Evolutionary conservation across 92 coral and sea anemone species (phyloP), one percentile per base, ranked within the genome.

Genomic region (Parazoanthus swiftii): DNA sequence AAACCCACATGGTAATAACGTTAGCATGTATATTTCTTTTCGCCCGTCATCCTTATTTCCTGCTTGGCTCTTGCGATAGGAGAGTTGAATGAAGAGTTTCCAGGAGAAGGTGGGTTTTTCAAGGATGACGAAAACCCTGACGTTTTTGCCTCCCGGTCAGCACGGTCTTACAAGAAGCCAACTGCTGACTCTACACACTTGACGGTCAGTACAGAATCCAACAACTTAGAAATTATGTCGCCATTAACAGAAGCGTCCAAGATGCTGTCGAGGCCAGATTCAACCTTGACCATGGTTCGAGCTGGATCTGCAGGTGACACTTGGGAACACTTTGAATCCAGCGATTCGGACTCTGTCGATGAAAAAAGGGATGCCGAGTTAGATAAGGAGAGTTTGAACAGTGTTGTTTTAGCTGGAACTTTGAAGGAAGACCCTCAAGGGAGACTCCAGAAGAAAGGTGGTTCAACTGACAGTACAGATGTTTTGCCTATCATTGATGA

Each of bases 91-190:
- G 75, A 88, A 14, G 94, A 91, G 48, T 89, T 86, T 86, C 68
- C 92, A 25, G 86, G 67, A 36, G 99, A 95, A 83, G 99, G 99
- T 65, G 99, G 99, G 44, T 96, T 96, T 80, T 93, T 96, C 79
- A 94, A 88, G 76, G 97, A 96, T 48, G 80, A 74, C 4, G 77
- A 88, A 44, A 88, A 85, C 20, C 58, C 79, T 72, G 94, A 89
- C 11, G 66, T 89, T 15, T 67, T 21, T 14, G 66, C 91, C 18
- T 71, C 48, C 18, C 65, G 46, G 23, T 26, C 76, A 79, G 56
- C 44, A 4, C 15, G 59, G 8, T 35, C 80, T 4, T 50, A 37
- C 33, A 74, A 73, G 58, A 48, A 18, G 11, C n/a, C 70, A 44
- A 21, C 56, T 43, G 58, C 25, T 54, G 35, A 51, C 23, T 76